Evolutionary conservation across 2,797 vertebrate species (phyloP).

Genomic region (Natrix natrix): DNA sequence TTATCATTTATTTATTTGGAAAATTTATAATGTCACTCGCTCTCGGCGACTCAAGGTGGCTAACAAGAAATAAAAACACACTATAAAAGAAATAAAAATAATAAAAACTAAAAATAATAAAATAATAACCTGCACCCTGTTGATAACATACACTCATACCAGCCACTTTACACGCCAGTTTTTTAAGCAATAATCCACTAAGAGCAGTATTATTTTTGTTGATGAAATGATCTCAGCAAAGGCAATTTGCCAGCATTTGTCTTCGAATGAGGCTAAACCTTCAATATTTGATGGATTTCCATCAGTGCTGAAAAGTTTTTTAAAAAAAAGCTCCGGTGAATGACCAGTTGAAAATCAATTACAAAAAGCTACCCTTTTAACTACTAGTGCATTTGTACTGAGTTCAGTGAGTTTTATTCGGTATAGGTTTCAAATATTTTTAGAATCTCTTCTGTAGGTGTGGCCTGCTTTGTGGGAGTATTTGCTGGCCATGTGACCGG

Average conservation of each 20-base stretch:
- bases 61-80: not conserved
- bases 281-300: not conserved
- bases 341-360: not conserved
- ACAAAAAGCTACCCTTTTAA: not conserved
- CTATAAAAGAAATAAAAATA: not conserved
- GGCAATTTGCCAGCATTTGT: not conserved
- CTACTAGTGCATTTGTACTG: not conserved
- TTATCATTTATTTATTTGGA: not conserved
- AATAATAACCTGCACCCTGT: not conserved
- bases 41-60: accelerated
- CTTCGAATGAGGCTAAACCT: not conserved
- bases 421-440: too few relatives aligned
- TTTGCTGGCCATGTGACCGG: too few relatives aligned
- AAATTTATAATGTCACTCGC: not conserved
- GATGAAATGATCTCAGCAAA: not conserved
- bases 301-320: not conserved
- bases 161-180: not conserved
- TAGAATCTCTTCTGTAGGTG: too few relatives aligned
- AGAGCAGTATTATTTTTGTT: not conserved
- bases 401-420: not conserved
- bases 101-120: not conserved
- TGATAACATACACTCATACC: not conserved
- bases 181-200: not conserved
- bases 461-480: too few relatives aligned
- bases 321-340: not conserved